These are phyloP conservation scores for Eriocheir sinensis DNA, from an alignment of 1,140 invertebrate species.

Conservation along the genomic window DNA sequence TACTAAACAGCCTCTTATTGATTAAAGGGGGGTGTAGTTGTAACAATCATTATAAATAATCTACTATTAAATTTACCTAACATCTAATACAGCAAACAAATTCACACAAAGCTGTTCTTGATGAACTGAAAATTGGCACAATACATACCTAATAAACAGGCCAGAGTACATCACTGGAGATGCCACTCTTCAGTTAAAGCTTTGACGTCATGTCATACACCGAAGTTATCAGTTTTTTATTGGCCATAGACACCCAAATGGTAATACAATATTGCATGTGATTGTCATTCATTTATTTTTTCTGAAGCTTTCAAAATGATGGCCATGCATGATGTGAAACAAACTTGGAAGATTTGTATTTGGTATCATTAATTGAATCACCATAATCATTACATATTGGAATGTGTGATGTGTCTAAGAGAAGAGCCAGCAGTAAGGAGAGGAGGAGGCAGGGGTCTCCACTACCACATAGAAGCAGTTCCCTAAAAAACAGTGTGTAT, in stretches of 20 bases:
- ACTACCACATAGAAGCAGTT: background rate
- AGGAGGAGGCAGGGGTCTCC: background rate
- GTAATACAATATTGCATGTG: too few species aligned
- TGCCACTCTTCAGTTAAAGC: background rate
- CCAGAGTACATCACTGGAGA: background rate
- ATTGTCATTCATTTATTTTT: background rate
- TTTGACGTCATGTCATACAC: background rate
- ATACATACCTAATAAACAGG: background rate
- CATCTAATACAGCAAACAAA: background rate
- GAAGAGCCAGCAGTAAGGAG: background rate
- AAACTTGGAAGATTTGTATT: background rate
- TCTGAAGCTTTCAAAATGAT: background rate
- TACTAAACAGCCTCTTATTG: background rate
- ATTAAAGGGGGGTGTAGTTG: background rate
- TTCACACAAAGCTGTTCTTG: background rate
- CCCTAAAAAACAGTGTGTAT: too few species aligned
- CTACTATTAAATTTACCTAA: background rate
- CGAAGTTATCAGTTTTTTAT: background rate
- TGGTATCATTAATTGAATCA: background rate
- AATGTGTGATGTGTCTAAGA: background rate
- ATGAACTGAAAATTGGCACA: background rate
- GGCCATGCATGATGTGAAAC: background rate
- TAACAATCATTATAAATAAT: slow-evolving; percentile 9
- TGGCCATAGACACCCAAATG: background rate
- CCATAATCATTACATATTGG: background rate